Evolutionary conservation across 2,113 vertebrate species (phyloP).

Genomic region (Muscicapa adusta): DNA sequence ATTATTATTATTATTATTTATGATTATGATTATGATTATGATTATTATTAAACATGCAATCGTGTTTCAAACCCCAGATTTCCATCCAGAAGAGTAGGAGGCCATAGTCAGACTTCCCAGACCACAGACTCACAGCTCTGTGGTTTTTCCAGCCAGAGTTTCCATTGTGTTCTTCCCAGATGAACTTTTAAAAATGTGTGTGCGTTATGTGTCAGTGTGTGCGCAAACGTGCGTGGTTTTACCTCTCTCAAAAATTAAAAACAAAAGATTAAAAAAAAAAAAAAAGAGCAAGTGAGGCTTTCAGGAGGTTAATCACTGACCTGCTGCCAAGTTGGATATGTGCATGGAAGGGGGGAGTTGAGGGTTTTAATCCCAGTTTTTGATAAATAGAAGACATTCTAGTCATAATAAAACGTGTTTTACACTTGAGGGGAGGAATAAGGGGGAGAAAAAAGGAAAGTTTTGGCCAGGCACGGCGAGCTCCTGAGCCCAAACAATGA

Average conservation of each 20-base stretch:
- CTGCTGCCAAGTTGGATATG: conserved; percentile 54
- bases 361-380: conserved; percentile 69
- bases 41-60: not conserved
- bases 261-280: not conserved
- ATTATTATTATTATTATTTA: not conserved
- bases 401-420: conserved; percentile 74
- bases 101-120: conserved; percentile 44
- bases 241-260: not conserved
- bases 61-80: not conserved
- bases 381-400: conserved; percentile 77
- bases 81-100: conserved; percentile 65
- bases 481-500: conserved; percentile 71
- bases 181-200: conserved; percentile 33
- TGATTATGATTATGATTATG: not conserved
- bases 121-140: not conserved
- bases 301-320: conserved; percentile 63
- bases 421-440: conserved; percentile 33
- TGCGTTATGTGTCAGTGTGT: not conserved
- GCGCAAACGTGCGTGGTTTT: not conserved
- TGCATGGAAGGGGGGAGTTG: conserved; percentile 16
- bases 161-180: conserved; percentile 48
- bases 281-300: not conserved
- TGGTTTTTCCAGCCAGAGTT: conserved; percentile 37
- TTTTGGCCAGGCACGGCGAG: conserved; percentile 62
- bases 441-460: conserved; percentile 27